Evolutionary conservation across 2,888 invertebrate species (phyloP), one percentile per base, ranked within the genome.

Genomic region (Diarsia dahlii): DNA sequence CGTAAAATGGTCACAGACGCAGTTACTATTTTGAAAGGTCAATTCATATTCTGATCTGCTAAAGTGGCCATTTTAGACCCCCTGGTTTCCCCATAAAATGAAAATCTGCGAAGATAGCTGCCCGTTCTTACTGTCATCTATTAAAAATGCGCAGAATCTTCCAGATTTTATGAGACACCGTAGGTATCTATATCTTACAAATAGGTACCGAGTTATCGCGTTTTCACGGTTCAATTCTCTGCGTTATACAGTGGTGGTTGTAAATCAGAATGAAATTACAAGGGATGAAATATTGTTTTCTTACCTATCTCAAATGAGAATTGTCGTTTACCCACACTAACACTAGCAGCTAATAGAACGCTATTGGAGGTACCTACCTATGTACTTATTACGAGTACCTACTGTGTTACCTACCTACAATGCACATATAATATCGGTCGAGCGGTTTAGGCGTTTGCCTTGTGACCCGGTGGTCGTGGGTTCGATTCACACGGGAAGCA

Each of bases 261-360:
- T 91, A 92, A 90, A 92, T 90, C 89, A 88, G 87, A 88, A 83
- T 82, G 80, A 86, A 89, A 82, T 78, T 86, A 89, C 85, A 82
- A 76, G 84, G 86, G 82, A 85, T 90, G 88, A 90, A 89, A 88
- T 88, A 88, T 79, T 82, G 76, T 86, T 81, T 81, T 84, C 81
- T 81, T 84, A 82, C 78, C 83, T 80, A 62, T 78, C 63, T 84
- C 63, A 70, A 45, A 70, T 13, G 39, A 63, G 20, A n/a, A 45
- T 45, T 1, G 6, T 3, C 63, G 3, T 45, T 45, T 60, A 39
- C 8, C 39, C 3, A 15, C 20, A 15, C 13, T 39, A 45, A n/a
- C 62, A 63, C n/a, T 45, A 58, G 15, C 18, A n/a, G n/a, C n/a
- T n/a, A n/a, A n/a, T n/a, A n/a, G n/a, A n/a, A n/a, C n/a, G n/a